Conservation (phyloP, 2,113 vertebrate species). For the Hemiprocne comata region DNA sequence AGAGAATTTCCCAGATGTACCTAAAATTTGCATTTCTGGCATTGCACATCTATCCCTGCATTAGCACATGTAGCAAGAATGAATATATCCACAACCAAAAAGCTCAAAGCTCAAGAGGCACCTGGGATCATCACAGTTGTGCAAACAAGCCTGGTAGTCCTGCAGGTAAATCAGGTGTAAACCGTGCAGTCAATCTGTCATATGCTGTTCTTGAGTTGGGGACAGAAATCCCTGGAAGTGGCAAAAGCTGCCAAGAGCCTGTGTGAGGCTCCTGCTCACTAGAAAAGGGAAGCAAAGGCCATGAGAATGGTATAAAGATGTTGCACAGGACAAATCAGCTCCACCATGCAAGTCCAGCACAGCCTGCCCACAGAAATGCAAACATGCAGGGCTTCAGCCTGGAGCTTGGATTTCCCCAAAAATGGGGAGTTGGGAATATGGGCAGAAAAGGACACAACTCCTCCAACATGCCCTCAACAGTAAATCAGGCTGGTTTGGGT, state of each 20-base stretch:
- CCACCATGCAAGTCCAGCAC: not conserved
- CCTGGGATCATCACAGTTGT: not conserved
- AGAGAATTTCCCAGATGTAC: not conserved
- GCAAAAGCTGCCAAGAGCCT: not conserved
- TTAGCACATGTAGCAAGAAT: rapidly evolving
- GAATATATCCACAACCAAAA: not conserved
- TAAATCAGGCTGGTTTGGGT: not conserved
- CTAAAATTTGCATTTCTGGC: not conserved
- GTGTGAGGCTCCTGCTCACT: not conserved
- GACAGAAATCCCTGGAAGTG: not conserved
- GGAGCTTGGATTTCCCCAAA: not conserved
- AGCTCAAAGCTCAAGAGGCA: not conserved
- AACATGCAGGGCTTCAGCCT: not conserved
- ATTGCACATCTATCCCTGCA: not conserved
- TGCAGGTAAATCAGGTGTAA: not conserved
- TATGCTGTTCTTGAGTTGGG: rapidly evolving
- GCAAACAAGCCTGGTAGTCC: not conserved
- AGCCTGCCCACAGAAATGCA: not conserved
- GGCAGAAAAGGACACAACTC: not conserved
- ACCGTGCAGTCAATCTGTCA: not conserved
- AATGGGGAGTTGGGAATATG: not conserved
- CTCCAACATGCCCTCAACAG: rapidly evolving
- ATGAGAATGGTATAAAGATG: not conserved
- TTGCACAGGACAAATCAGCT: not conserved
- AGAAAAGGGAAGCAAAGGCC: not conserved